These are phyloP conservation scores for Pharmacophagus antenor DNA, from an alignment of 2,888 invertebrate species.

Conservation along the genomic window DNA sequence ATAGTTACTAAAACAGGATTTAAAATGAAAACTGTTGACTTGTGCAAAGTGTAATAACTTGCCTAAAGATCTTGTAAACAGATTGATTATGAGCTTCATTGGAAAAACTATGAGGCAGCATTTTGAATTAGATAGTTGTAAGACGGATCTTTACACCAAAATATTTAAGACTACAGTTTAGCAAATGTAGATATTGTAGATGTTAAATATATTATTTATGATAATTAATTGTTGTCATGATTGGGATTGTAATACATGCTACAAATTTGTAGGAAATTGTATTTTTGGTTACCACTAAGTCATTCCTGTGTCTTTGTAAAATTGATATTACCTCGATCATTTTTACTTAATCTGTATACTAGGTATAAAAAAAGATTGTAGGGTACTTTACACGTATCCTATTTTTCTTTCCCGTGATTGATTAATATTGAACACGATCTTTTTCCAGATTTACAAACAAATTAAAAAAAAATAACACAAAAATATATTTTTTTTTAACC, in stretches of 20 bases:
- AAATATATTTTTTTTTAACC: too few relatives aligned
- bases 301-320: constrained; percentile 10
- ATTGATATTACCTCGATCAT: neutral
- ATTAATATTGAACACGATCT: neutral
- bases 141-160: constrained; percentile 80
- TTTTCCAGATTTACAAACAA: neutral
- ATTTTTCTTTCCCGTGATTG: neutral
- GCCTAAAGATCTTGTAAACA: constrained; percentile 42
- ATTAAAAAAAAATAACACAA: neutral
- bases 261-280: constrained; percentile 14
- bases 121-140: constrained; percentile 59
- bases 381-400: neutral
- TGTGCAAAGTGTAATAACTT: constrained; percentile 48
- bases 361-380: neutral
- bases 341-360: neutral
- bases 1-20: constrained; percentile 18
- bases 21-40: constrained; percentile 9
- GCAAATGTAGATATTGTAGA: constrained; percentile 65
- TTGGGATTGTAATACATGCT: constrained; percentile 36
- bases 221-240: constrained; percentile 52
- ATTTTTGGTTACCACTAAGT: constrained; percentile 12
- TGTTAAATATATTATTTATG: constrained; percentile 59
- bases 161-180: constrained; percentile 73
- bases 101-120: constrained; percentile 31
- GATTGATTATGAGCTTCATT: constrained; percentile 36